phyloP scores from a whole-genome alignment of 2,113 vertebrate species.

The Rhinichthys klamathensis region DNA sequence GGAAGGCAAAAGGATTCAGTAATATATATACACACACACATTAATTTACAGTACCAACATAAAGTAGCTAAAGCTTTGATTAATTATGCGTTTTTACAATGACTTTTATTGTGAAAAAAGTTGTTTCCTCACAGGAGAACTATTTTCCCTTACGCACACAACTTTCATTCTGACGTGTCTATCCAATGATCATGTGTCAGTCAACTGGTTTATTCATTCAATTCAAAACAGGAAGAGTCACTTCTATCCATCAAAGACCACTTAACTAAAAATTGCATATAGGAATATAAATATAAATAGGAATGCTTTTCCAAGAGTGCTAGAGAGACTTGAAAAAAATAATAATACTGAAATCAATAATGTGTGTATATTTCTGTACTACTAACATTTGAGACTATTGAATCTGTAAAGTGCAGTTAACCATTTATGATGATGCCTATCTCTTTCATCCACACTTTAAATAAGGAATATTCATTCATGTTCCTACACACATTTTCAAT shows the following conservation, averaged over 20 bases:
- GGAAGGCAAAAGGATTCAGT: background rate
- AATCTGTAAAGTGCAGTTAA: background rate
- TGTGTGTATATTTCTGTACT: background rate
- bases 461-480: background rate
- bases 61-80: background rate
- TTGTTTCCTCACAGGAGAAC: background rate
- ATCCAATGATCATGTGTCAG: background rate
- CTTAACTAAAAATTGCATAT: background rate
- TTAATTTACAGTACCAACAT: background rate
- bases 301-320: background rate
- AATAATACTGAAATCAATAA: background rate
- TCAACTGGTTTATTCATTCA: background rate
- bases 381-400: background rate
- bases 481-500: background rate
- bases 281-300: background rate
- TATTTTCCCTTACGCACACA: background rate
- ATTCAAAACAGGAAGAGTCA: slow-evolving; percentile 25
- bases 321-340: background rate
- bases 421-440: background rate
- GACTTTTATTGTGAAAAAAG: slow-evolving; percentile 8
- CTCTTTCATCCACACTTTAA: background rate
- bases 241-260: background rate
- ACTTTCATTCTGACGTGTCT: background rate
- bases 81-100: background rate
- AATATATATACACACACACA: background rate